Evolutionary conservation across 2,113 vertebrate genomes (phyloP).

Genomic region (Aepyceros melampus): DNA sequence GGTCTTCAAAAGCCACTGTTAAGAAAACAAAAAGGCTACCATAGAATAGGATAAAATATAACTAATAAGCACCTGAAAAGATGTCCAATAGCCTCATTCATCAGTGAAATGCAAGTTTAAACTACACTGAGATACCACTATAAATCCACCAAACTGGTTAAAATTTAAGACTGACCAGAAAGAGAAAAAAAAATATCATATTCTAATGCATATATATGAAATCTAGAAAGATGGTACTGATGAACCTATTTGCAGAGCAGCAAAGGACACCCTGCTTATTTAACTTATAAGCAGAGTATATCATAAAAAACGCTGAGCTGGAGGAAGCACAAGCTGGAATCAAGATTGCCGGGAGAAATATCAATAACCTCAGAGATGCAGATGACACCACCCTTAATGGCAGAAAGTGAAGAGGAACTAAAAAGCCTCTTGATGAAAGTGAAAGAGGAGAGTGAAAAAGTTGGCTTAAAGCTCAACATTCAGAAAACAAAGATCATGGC

Average conservation of each 20-base stretch:
- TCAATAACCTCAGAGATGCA: no score
- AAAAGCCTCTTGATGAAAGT: no score
- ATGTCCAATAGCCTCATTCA: background rate
- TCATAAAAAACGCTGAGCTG: background rate
- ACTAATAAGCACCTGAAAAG: background rate
- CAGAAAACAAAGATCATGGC: no score
- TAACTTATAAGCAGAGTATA: background rate
- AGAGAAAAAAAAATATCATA: background rate
- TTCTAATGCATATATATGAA: background rate
- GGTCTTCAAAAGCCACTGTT: background rate
- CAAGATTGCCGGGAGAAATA: no score
- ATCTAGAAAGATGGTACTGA: background rate
- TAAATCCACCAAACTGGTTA: background rate
- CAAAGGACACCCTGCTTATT: background rate
- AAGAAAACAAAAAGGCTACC: background rate
- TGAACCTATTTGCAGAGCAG: background rate
- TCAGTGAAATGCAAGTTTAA: background rate
- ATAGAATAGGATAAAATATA: background rate
- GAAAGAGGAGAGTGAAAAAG: no score
- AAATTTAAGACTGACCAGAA: background rate
- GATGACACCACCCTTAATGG: no score
- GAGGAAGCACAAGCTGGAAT: no score
- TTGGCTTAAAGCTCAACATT: no score
- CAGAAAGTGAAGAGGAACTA: no score
- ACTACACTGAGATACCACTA: background rate